A percentile compares a stretch with the other conserved stretches of the same genome.
Evolutionary conservation across 2,888 invertebrate genomes (phyloP).

Genomic region (Iselma pallidipennis): DNA sequence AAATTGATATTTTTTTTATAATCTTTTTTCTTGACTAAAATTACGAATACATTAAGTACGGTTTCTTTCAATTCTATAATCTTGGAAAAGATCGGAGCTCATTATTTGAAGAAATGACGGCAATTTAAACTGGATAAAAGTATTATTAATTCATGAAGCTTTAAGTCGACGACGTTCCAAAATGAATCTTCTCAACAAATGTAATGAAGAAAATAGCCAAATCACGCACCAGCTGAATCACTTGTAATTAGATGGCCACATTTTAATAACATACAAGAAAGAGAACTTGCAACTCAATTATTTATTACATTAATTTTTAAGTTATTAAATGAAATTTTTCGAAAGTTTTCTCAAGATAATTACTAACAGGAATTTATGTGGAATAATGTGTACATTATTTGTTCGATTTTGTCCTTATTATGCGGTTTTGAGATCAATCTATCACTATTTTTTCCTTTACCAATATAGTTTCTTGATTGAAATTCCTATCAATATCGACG

Average conservation of each 20-base stretch:
- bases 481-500: constrained; percentile 21
- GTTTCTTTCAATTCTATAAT: neutral
- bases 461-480: constrained; percentile 23
- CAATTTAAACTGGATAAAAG: constrained; percentile 34
- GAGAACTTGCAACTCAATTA: constrained; percentile 5
- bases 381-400: neutral
- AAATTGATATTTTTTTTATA: neutral
- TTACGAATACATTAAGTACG: neutral
- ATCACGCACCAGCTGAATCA: constrained; percentile 28
- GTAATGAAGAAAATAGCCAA: constrained; percentile 27
- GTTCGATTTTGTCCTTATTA: too few species aligned
- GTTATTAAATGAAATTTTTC: neutral
- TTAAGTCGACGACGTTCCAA: constrained; percentile 10
- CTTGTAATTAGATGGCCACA: constrained; percentile 22
- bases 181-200: constrained; percentile 28
- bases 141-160: constrained; percentile 35
- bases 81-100: constrained; percentile 4
- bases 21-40: neutral
- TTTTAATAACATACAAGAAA: constrained; percentile 23
- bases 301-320: constrained; percentile 17
- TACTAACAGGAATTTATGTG: neutral
- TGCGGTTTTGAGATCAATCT: too few species aligned
- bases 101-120: constrained; percentile 27
- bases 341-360: neutral
- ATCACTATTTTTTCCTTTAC: too few species aligned